These are phyloP conservation scores for Lota lota DNA, from an alignment of 2,113 vertebrate genomes.

Conservation along the genomic window DNA sequence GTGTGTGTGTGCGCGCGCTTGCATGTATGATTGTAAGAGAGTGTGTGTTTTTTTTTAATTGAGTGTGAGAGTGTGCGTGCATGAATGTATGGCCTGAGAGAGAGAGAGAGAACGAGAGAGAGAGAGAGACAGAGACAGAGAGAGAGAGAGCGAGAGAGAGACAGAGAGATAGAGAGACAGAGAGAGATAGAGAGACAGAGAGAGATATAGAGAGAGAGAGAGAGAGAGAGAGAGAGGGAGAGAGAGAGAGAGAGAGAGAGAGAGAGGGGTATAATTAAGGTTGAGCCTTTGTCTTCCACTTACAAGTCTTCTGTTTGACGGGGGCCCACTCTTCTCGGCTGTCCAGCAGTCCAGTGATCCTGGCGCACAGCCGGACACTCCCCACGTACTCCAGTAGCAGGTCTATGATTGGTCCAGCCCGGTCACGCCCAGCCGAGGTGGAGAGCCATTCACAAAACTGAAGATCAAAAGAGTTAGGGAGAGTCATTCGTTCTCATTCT, in stretches of 20 bases:
- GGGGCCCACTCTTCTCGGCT: constrained; percentile 84
- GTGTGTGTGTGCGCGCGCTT: neutral
- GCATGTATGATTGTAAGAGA: no score
- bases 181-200: neutral
- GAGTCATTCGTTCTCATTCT: neutral
- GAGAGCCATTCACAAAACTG: constrained; percentile 95
- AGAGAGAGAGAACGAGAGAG: neutral
- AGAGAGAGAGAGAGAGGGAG: neutral
- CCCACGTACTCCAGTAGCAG: constrained; percentile 91
- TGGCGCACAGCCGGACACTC: constrained; percentile 84
- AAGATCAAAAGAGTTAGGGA: constrained; percentile 24
- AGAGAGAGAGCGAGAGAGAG: neutral
- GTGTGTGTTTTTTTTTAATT: constrained; percentile 7
- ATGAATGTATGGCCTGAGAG: no score
- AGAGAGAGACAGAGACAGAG: constrained; percentile 1
- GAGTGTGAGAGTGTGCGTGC: neutral
- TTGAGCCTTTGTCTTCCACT: constrained; percentile 26
- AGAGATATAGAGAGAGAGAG: neutral
- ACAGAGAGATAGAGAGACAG: constrained; percentile 8
- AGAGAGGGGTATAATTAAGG: neutral
- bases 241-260: constrained; percentile 4
- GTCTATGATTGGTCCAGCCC: constrained; percentile 87
- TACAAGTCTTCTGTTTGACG: constrained; percentile 88
- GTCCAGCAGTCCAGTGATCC: constrained; percentile 83
- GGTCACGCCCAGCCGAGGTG: constrained; percentile 76